phyloP scores from a whole-genome alignment of 92 coral and sea anemone genomes.

The Paramuricea clavata region DNA sequence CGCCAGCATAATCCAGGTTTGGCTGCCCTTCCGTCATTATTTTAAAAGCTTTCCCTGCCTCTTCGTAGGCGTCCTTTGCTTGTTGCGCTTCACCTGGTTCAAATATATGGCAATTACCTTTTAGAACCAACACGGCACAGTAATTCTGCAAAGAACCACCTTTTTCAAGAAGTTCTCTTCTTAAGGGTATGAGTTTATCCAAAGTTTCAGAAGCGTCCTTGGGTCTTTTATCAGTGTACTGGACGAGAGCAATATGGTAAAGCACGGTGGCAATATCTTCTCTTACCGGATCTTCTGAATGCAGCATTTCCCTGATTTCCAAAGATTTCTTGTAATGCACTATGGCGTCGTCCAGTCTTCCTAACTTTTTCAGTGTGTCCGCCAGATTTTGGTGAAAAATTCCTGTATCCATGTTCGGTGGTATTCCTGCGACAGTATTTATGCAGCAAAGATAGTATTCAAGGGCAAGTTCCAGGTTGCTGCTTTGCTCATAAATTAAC shows the following conservation, averaged over 20 bases:
- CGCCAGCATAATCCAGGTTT: constrained; percentile 32
- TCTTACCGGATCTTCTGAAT: constrained; percentile 32
- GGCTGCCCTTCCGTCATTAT: constrained; percentile 16
- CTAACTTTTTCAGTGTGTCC: constrained; percentile 17
- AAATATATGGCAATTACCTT: neutral
- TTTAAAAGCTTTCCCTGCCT: constrained; percentile 14
- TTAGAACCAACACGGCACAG: neutral
- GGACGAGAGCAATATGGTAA: constrained; percentile 9
- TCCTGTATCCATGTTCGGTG: neutral
- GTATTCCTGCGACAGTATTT: neutral
- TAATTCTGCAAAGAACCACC: constrained; percentile 29
- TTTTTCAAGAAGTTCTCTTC: constrained; percentile 6
- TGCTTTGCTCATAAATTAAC: constrained; percentile 15
- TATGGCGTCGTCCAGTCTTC: constrained; percentile 15
- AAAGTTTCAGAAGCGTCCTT: neutral
- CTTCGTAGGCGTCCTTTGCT: constrained; percentile 30
- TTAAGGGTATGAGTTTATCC: neutral
- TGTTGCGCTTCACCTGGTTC: constrained; percentile 4
- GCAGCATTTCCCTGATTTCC: constrained; percentile 35
- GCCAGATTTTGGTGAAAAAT: constrained; percentile 26
- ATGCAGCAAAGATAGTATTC: constrained; percentile 16
- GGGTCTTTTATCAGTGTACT: neutral
- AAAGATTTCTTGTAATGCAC: constrained; percentile 38
- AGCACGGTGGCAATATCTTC: constrained; percentile 46
- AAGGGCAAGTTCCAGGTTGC: constrained; percentile 23